Evolutionary conservation across 1,140 invertebrate species (phyloP), one percentile per base, ranked within the genome.

Genomic region (Drosophila pandora): DNA sequence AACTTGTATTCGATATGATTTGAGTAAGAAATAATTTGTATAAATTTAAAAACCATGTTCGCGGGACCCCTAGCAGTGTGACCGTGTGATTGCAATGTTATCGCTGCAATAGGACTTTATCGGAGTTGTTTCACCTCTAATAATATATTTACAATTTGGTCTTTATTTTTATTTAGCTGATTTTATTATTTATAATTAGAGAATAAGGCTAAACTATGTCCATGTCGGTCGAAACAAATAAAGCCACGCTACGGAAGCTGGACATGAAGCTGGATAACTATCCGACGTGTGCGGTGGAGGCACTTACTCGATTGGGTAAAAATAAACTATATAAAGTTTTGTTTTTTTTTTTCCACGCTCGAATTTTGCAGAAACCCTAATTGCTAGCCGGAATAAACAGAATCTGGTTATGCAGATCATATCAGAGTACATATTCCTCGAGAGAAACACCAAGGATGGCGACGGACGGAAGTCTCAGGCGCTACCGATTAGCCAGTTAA

Each of bases 351-450:
- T 4, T 12, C n/a, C n/a, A 21, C 22, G 47, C 9, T 7, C 53
- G 17, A 25, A 30, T 13, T 8, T 5, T 81, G 22, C 62, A 89
- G 81, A 91, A 52, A 75, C 54, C 12, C 61, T 90, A 2, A 79
- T 91, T 22, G 79, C 77, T 17, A 91, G 64, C 45, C 69, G 83
- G 48, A 82, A 69, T 34, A 92, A 90, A 62, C 79, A 84, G 43
- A 93, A 93, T 63, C 85, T 93, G 59, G 95, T 95, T 25, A 94
- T 96, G 92, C 95, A 96, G 71, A 92, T 97, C 22, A 96, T 97
- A 91, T 94, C 95, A 2, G 96, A 97, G 88, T 96, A 96, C 91
- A 94, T 97, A 22, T 97, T 97, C 80, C 95, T 95, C 53, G 96
- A 97, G 91, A 93, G 94, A 13, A 68, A n/a, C 13, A 2, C 25